These are phyloP conservation scores for Pterophyllum scalare DNA, from an alignment of 2,113 vertebrate genomes.

Conservation along the genomic window DNA sequence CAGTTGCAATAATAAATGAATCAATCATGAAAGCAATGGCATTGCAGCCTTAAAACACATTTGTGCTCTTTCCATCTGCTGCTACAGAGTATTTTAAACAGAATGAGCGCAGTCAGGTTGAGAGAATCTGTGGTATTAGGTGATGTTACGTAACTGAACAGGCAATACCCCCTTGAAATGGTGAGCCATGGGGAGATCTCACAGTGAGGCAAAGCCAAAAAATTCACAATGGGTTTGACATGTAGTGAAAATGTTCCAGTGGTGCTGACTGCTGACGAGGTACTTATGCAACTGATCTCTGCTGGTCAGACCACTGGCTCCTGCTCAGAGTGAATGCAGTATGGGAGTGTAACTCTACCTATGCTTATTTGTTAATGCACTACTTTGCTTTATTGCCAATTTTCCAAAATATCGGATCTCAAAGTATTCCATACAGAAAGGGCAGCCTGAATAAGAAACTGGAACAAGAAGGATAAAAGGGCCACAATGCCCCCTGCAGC, in stretches of 20 bases:
- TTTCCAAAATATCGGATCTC: conserved; percentile 55
- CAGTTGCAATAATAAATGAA: not conserved
- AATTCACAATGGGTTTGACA: conserved; percentile 44
- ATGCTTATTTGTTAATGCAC: conserved; percentile 16
- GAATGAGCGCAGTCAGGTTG: not conserved
- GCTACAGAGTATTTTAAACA: not conserved
- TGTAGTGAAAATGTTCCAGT: conserved; percentile 59
- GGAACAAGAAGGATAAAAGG: conserved; percentile 20
- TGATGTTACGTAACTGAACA: conserved; percentile 33
- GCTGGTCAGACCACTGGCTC: conserved; percentile 36
- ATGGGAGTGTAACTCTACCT: conserved; percentile 21
- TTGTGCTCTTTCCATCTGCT: not conserved
- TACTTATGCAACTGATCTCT: conserved; percentile 51
- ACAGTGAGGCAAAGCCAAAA: conserved; percentile 2
- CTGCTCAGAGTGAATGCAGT: conserved; percentile 31
- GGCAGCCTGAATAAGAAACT: conserved; percentile 29
- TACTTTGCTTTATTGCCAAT: conserved; percentile 30
- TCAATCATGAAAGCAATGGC: not conserved
- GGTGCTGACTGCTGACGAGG: conserved; percentile 53
- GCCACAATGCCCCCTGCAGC: not conserved
- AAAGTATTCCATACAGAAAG: conserved; percentile 33
- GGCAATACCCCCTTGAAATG: conserved; percentile 16
- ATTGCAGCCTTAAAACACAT: not conserved
- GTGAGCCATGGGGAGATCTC: conserved; percentile 1
- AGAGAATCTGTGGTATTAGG: conserved; percentile 6